Conservation (phyloP, 2,113 vertebrate species). For the Phalacrocorax carbo region DNA sequence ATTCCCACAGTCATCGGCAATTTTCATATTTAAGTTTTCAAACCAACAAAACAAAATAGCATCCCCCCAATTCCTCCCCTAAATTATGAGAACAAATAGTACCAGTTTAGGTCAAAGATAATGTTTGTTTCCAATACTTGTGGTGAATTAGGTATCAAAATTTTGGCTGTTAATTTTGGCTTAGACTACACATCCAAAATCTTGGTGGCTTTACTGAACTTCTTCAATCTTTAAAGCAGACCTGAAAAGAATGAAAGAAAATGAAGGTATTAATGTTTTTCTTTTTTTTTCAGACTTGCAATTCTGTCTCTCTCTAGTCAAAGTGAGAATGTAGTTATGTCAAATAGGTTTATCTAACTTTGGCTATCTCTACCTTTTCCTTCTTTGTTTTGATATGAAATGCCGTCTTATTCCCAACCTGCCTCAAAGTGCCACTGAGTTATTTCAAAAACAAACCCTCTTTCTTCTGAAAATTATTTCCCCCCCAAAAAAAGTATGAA, state of each 20-base stretch:
- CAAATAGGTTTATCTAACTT: neutral
- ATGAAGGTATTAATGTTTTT: neutral
- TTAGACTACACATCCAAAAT: neutral
- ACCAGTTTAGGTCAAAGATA: neutral
- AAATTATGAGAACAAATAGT: neutral
- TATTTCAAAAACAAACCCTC: neutral
- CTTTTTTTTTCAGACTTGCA: neutral
- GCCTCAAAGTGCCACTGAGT: neutral
- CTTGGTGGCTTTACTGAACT: neutral
- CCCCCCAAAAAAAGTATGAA: neutral
- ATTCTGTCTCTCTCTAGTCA: neutral
- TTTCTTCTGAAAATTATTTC: neutral
- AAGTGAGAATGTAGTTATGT: neutral
- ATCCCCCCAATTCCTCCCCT: neutral
- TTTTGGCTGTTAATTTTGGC: neutral
- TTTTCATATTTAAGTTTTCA: conserved; percentile 29
- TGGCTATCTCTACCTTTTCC: neutral
- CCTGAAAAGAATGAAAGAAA: neutral
- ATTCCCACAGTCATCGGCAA: neutral
- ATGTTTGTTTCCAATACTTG: neutral
- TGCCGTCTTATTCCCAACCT: neutral
- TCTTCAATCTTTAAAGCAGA: neutral
- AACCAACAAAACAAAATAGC: conserved; percentile 17
- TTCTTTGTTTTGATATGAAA: neutral
- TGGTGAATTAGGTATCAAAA: neutral